Base-by-base conservation (phyloP, 2,797 vertebrate genomes). In the Psittacula derbiana region DNA sequence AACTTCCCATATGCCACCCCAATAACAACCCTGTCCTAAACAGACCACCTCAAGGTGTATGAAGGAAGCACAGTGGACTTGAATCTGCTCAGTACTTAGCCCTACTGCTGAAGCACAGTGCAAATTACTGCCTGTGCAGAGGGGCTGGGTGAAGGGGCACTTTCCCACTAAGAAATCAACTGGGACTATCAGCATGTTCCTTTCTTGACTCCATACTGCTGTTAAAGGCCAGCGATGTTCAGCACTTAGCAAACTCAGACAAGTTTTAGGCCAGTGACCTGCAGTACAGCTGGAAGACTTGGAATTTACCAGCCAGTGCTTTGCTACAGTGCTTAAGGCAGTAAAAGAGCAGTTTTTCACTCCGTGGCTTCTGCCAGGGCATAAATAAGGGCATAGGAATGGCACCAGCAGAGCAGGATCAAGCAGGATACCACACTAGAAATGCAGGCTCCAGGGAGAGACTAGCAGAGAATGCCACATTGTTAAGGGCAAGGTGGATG, bases 281-380 rank as follows among this genome's bases (percentile, higher is more conserved):
- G 49, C 23, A 71, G 58, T 44, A 91, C 18, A 52, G 25, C 10
- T 30, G 85, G 33, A 73, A 88, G 44, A 16, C 25, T 58, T 86
- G 18, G n/a, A 72, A 71, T 70, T 85, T 27, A 43, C 23, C 21
- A 75, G 25, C 5, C 31, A 28, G 18, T 52, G 16, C 36, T 58
- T 62, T 16, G 7, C 43, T 52, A 17, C 53, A 73, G 4, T 74
- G 53, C 30, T 88, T 79, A 38, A 44, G 25, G 25, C 64, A 72
- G 30, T 58, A 62, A 0, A 2, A 12, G 15, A 64, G 41, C n/a
- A n/a, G 31, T 27, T 76, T 6, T 33, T 70, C 52, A 24, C 19
- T 49, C 28, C 0, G 0, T 46, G 38, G 15, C 33, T 44, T 67
- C 58, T 86, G 30, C 16, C 24, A 36, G 33, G 33, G 18, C 36